Base-by-base conservation (phyloP, 2,888 invertebrate genomes). In the Sepioteuthis lessoniana region DNA sequence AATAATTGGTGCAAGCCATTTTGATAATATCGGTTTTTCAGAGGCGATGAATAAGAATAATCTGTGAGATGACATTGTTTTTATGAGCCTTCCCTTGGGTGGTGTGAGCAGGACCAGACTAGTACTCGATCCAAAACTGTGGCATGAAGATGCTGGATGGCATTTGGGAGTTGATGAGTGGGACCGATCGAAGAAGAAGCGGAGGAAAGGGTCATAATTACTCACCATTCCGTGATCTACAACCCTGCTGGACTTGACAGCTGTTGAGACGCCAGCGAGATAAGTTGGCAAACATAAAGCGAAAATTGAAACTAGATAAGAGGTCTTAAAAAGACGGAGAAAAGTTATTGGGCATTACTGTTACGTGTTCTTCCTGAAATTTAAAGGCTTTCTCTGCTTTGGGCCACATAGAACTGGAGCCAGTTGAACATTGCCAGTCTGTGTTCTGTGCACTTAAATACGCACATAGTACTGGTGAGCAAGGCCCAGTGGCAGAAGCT, bases 221-320 rank as follows among this genome's bases (percentile, higher is more conserved):
- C n/a, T 76, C 76, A n/a, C 76, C 76, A n/a, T 35, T 76, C n/a
- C 35, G 76, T 76, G 76, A 76, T 76, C 76, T 76, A 76, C n/a
- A 76, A 76, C 76, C 10, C 76, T 76, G 76, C n/a, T 10, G 25
- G 76, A 8, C 76, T n/a, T 76, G 76, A 76, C 76, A 76, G 76
- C 76, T 76, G 76, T 76, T 76, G 76, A 76, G 76, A 76, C 76
- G 76, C 76, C 76, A 76, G 35, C 76, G 16, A 76, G 76, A 76
- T 76, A 76, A 76, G 76, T 76, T n/a, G 76, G 76, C 76, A 35
- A 16, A 35, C 76, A 76, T 76, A 76, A 76, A 76, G n/a, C 76
- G n/a, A 76, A 76, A 76, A 76, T 76, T 76, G 76, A 76, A n/a
- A 76, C 76, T 76, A 76, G 76, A 76, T 76, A 76, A 76, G 76